Evolutionary conservation across 1,140 invertebrate genomes (phyloP).

Genomic region (Drosophila sp.): DNA sequence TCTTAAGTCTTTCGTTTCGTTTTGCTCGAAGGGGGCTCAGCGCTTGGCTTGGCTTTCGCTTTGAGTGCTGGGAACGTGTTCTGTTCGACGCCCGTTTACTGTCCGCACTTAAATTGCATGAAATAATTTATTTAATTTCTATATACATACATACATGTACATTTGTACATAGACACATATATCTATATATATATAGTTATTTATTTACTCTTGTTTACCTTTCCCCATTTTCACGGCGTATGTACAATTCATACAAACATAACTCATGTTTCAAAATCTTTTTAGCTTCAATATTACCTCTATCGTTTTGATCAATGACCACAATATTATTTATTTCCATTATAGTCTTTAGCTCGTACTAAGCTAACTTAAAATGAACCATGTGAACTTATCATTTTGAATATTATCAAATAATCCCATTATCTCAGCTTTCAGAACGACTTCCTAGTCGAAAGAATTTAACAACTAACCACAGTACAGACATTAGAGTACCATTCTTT

Average conservation of each 20-base stretch:
- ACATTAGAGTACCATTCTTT: no score
- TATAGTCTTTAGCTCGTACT: no score
- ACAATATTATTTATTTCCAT: no score
- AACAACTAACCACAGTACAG: no score
- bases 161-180: background rate
- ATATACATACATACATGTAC: conserved; percentile 12
- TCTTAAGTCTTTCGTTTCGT: conserved; percentile 76
- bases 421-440: no score
- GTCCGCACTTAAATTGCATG: conserved; percentile 12
- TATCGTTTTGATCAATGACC: no score
- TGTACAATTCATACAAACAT: background rate
- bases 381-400: no score
- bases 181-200: background rate
- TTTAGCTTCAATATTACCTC: no score
- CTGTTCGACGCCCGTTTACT: conserved; percentile 10
- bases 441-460: no score
- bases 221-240: background rate
- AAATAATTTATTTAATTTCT: conserved; percentile 12
- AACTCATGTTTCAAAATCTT: no score
- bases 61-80: conserved; percentile 36
- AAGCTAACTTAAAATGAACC: no score
- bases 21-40: conserved; percentile 7
- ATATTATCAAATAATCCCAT: no score
- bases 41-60: conserved; percentile 45
- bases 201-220: background rate